Evolutionary conservation across 2,797 vertebrate species (phyloP).

Genomic region (Epinephelus malabaricus): DNA sequence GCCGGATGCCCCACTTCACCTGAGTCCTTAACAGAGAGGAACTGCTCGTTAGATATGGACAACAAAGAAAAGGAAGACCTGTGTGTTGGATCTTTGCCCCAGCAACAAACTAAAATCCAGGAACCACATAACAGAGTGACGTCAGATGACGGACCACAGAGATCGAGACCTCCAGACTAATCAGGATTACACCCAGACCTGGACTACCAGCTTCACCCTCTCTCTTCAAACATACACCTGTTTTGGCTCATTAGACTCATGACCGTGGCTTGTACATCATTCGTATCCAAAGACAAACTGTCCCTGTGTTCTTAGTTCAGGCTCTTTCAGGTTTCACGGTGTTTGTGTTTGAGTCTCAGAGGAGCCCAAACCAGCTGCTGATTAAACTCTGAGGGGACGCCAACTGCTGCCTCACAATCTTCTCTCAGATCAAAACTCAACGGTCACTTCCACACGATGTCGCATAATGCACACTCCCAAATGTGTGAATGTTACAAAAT

Average conservation of each 20-base stretch:
- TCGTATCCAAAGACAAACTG: conserved; percentile 47
- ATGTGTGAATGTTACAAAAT: background rate
- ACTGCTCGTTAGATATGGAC: conserved; percentile 65
- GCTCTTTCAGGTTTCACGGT: conserved; percentile 51
- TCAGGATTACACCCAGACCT: conserved; percentile 37
- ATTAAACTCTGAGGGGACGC: conserved; percentile 54
- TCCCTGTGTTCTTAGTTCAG: conserved; percentile 53
- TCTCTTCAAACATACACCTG: conserved; percentile 60
- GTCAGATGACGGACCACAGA: conserved; percentile 72
- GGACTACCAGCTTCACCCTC: conserved; percentile 49
- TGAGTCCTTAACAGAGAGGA: conserved; percentile 63
- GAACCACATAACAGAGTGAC: conserved; percentile 62
- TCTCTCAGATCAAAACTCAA: conserved; percentile 30
- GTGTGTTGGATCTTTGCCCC: conserved; percentile 61
- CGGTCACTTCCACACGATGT: background rate
- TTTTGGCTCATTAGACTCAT: conserved; percentile 58
- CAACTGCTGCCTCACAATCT: conserved; percentile 35
- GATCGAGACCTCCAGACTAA: conserved; percentile 75
- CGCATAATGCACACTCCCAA: background rate
- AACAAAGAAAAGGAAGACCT: conserved; percentile 52
- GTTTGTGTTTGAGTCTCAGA: conserved; percentile 53
- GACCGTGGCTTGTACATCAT: conserved; percentile 73
- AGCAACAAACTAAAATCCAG: conserved; percentile 74
- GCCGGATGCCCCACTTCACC: conserved; percentile 83
- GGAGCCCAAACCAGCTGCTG: conserved; percentile 46